Base-by-base conservation (phyloP, 2,888 invertebrate genomes). In the Himalopsyche japonica region DNA sequence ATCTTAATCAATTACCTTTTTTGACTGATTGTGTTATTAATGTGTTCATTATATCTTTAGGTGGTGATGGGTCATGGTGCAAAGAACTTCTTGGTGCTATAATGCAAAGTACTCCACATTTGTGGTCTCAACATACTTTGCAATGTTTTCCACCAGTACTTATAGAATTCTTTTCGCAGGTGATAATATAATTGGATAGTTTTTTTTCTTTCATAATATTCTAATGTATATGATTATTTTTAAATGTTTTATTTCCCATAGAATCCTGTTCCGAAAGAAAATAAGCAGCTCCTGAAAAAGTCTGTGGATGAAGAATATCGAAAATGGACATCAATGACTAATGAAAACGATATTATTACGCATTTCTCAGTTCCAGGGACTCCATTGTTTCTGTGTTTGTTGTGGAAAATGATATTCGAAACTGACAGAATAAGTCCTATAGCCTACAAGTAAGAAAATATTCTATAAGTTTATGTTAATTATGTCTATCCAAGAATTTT, bases 281-380 rank as follows among this genome's bases (percentile, higher is more conserved):
- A 98, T 89, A 98, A 98, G 89, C 96, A 96, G 88, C 94, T 97
- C 87, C 91, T 98, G 0, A 98, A 97, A 90, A 97, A 97, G 91
- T 96, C 97, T 0, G 98, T 98, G 0, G 98, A 98, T 88, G 98
- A 98, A 89, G 99, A 99, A 89, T 98, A 98, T 89, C 93, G 98
- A 87, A 98, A 98, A 89, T 98, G 98, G 98, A 96, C 96, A 76
- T 97, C 97, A 0, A 98, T 99, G 98, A 97, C 96, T 76, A 98
- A 98, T 90, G 98, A 99, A 89, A 98, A 97, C 89, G 98, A 98
- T 89, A 97, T 98, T 64, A 97, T 99, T 88, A 96, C 97, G 0
- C 98, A 99, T 90, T 99, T 99, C 90, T 97, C 98, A 0, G 96
- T 97, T 24, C 96, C 97, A n/a, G 97, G 97, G 64, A 97, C 98